Percentiles rank a stretch among this genome's conserved stretches.
Evolutionary conservation across 2,797 vertebrate species (phyloP).

Genomic region (Lagodon rhomboides): DNA sequence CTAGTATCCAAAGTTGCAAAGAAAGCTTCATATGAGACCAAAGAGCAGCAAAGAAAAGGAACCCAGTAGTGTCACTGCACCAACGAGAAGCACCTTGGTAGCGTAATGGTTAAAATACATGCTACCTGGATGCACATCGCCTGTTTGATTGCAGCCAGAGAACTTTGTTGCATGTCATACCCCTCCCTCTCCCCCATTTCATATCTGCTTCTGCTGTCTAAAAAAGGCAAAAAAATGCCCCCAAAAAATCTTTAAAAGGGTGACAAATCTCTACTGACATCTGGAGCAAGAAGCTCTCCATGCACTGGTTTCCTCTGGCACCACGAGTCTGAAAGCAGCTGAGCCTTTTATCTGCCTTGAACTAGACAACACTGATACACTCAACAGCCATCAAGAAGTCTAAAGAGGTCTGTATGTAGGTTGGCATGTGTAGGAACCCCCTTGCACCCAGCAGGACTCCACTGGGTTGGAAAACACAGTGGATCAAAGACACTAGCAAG

Average conservation of each 20-base stretch:
- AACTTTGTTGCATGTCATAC: too few relatives aligned
- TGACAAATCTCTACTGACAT: slow-evolving; percentile 30
- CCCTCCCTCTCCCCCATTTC: too few relatives aligned
- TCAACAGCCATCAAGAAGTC: slow-evolving; percentile 50
- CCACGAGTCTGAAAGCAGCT: slow-evolving; percentile 35
- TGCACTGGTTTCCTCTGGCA: slow-evolving; percentile 44
- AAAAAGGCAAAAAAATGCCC: too few relatives aligned
- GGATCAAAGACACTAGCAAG: slow-evolving; percentile 76
- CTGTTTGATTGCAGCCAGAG: too few relatives aligned
- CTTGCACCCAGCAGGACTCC: slow-evolving; percentile 37
- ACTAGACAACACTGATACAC: slow-evolving; percentile 55
- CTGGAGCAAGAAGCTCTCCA: slow-evolving; percentile 36
- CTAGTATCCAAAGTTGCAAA: slow-evolving; percentile 16
- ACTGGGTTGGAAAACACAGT: slow-evolving; percentile 55
- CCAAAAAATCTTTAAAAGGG: too few relatives aligned
- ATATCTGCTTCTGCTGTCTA: too few relatives aligned
- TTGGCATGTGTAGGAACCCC: slow-evolving; percentile 64
- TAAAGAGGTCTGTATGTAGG: slow-evolving; percentile 54
- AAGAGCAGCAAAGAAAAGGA: slow-evolving; percentile 2
- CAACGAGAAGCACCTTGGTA: background rate
- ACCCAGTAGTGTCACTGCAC: background rate
- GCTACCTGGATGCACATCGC: too few relatives aligned
- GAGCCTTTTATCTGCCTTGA: slow-evolving; percentile 59
- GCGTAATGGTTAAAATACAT: too few relatives aligned
- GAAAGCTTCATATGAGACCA: background rate